A percentile compares a stretch with the other conserved stretches of the same genome.
Evolutionary conservation across 1,140 invertebrate genomes (phyloP).

Genomic region (Sycophaga agraensis): DNA sequence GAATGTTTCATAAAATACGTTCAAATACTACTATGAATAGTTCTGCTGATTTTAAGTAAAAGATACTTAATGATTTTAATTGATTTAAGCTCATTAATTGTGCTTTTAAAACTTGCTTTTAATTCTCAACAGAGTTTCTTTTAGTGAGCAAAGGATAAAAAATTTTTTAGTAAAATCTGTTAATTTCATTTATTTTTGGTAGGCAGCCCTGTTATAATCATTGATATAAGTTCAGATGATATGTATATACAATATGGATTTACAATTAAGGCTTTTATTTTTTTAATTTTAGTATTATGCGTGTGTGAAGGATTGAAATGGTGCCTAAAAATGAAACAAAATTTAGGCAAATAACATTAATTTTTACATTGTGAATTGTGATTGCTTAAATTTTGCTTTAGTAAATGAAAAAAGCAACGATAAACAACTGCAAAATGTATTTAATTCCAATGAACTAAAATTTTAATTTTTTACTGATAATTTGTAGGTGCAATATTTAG

Average conservation of each 20-base stretch:
- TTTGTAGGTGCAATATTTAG: conserved; percentile 24
- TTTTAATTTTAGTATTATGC: conserved; percentile 1
- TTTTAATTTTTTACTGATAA: neutral
- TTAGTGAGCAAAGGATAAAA: neutral
- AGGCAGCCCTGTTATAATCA: conserved; percentile 24
- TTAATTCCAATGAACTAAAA: too few species aligned
- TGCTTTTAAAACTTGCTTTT: too few species aligned
- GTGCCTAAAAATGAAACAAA: neutral
- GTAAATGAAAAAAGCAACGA: neutral
- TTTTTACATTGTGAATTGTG: neutral
- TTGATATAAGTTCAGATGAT: conserved; percentile 38
- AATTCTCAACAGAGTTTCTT: too few species aligned
- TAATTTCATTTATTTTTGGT: conserved; percentile 2
- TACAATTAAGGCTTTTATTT: conserved; percentile 35
- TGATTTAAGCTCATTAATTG: too few species aligned
- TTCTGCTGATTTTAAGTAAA: too few species aligned
- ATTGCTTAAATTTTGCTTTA: conserved; percentile 6
- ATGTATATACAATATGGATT: conserved; percentile 44
- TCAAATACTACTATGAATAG: too few species aligned
- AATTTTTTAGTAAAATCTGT: neutral
- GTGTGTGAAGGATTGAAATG: neutral
- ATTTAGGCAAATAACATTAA: neutral
- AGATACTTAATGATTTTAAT: too few species aligned
- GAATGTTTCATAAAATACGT: too few species aligned
- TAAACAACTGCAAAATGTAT: neutral